These are phyloP conservation scores for Hypena proboscidalis DNA, from an alignment of 2,888 invertebrate genomes.

Conservation along the genomic window DNA sequence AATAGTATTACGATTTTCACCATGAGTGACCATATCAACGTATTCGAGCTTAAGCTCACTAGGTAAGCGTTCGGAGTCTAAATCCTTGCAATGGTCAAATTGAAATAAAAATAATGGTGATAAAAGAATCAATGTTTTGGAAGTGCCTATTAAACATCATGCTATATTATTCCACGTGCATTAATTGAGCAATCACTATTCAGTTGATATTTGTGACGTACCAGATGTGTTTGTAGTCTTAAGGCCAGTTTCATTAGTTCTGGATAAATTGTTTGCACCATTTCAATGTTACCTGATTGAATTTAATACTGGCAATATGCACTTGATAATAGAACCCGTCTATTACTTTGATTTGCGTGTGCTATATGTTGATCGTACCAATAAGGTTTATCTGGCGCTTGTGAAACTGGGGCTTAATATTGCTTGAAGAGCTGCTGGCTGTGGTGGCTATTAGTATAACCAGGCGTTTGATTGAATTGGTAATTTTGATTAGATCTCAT, in stretches of 20 bases:
- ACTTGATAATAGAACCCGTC: not conserved
- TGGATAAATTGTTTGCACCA: not conserved
- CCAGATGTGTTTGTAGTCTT: constrained; percentile 12
- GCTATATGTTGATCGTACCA: no score
- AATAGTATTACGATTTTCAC: constrained; percentile 2
- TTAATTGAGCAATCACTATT: constrained; percentile 5
- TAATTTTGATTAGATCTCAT: no score
- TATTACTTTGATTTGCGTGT: no score
- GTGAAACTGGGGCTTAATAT: no score
- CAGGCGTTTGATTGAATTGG: no score
- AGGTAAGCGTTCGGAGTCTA: not conserved
- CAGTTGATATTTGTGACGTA: constrained; percentile 4
- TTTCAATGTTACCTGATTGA: not conserved
- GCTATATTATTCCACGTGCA: constrained; percentile 4
- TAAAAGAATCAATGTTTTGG: not conserved
- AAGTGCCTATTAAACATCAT: constrained; percentile 11
- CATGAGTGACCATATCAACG: constrained; percentile 5
- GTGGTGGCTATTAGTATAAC: no score
- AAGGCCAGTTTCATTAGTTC: not conserved
- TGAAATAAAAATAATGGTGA: not conserved
- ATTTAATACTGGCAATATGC: no score
- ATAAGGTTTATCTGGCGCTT: no score
- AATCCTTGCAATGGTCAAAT: not conserved
- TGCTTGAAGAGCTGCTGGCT: no score
- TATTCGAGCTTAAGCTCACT: not conserved